phyloP scores from a whole-genome alignment of 2,888 invertebrate genomes.

The Minunthozetes semirufus region DNA sequence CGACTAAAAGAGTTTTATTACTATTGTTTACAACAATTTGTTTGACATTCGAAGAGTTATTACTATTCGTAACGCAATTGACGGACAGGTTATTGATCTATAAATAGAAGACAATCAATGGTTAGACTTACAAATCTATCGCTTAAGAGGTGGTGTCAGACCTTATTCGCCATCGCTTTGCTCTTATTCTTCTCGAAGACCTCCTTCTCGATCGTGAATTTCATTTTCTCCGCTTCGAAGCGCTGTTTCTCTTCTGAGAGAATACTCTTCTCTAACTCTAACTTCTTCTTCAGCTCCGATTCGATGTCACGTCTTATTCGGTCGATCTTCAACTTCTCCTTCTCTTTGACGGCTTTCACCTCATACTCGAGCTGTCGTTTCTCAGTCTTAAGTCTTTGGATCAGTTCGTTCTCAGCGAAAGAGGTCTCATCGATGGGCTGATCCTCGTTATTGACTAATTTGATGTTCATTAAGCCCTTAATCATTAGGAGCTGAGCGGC shows the following conservation, averaged over 20 bases:
- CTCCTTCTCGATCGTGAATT: constrained; percentile 8
- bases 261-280: constrained; percentile 4
- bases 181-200: neutral
- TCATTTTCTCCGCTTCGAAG: constrained; percentile 10
- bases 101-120: too few relatives aligned
- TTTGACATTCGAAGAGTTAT: too few relatives aligned
- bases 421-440: neutral
- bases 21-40: too few relatives aligned
- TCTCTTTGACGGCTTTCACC: neutral
- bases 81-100: too few relatives aligned
- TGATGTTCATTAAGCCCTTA: constrained; percentile 24
- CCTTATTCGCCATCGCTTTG: neutral
- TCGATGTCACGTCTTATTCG: neutral
- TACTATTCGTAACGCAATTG: too few relatives aligned
- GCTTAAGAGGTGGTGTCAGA: too few relatives aligned
- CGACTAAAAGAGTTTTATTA: too few relatives aligned
- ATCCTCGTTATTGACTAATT: constrained; percentile 19
- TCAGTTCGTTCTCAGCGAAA: neutral
- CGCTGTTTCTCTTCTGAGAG: neutral
- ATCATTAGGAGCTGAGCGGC: neutral
- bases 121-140: too few relatives aligned
- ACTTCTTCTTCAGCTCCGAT: constrained; percentile 13
- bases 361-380: neutral
- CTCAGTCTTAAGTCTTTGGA: neutral
- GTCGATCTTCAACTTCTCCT: neutral